These are phyloP conservation scores for Notothenia rossii DNA, from an alignment of 2,113 vertebrate species.

Conservation along the genomic window DNA sequence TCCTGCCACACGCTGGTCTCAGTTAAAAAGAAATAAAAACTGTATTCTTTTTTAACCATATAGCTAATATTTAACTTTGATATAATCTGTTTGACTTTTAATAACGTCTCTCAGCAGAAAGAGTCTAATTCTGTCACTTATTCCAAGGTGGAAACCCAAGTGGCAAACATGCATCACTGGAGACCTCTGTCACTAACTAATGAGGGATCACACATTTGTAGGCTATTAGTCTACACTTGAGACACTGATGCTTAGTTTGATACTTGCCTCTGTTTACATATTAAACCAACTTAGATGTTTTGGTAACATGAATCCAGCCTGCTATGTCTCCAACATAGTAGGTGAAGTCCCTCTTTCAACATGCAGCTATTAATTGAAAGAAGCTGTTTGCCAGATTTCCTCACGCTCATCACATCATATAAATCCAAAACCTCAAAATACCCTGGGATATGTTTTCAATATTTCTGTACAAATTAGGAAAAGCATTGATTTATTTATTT, in stretches of 20 bases:
- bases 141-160: neutral
- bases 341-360: neutral
- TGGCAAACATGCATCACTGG: neutral
- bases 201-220: neutral
- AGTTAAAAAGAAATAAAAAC: neutral
- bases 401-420: neutral
- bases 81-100: neutral
- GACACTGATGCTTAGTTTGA: neutral
- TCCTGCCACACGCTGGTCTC: slow-evolving; percentile 8
- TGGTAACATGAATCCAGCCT: slow-evolving; percentile 14
- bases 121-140: neutral
- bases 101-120: neutral
- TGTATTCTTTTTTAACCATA: neutral
- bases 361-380: neutral
- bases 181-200: neutral
- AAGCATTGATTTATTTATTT: too few relatives aligned
- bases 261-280: slow-evolving; percentile 9
- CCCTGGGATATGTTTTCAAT: neutral
- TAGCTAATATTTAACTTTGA: neutral
- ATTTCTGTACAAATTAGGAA: neutral
- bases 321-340: slow-evolving; percentile 15
- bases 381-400: neutral
- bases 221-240: neutral
- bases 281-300: slow-evolving; percentile 3
- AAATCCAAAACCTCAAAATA: neutral